These are phyloP conservation scores for Flexamia atlantica DNA, from an alignment of 2,888 invertebrate species.

Conservation along the genomic window DNA sequence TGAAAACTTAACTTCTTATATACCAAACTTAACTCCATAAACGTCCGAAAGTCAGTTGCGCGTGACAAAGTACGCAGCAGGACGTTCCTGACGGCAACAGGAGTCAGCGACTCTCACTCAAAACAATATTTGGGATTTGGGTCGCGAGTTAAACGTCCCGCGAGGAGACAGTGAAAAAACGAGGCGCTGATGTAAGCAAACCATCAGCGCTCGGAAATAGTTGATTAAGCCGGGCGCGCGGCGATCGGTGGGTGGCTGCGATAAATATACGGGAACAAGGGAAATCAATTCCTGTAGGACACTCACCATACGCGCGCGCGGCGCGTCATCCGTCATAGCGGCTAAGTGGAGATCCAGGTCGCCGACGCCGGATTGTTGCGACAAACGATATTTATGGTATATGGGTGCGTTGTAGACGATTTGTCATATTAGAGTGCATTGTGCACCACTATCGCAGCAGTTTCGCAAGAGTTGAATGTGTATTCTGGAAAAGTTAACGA, in stretches of 20 bases:
- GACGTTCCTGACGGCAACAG: not conserved
- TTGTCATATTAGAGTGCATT: slow-evolving; percentile 16
- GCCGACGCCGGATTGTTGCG: not conserved
- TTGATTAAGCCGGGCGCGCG: slow-evolving; percentile 23
- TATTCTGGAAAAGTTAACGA: no score
- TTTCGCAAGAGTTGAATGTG: no score
- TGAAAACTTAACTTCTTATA: no score
- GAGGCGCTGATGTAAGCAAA: slow-evolving; percentile 31
- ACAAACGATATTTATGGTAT: slow-evolving; percentile 6
- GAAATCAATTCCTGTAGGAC: slow-evolving; percentile 33
- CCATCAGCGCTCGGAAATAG: slow-evolving; percentile 22
- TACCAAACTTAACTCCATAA: no score
- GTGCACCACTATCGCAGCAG: not conserved
- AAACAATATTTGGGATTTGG: slow-evolving; percentile 20
- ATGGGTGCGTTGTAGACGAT: not conserved
- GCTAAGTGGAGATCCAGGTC: slow-evolving; percentile 2
- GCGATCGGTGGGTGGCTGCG: not conserved
- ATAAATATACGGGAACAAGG: slow-evolving; percentile 33
- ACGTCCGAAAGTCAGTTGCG: no score
- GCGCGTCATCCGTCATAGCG: slow-evolving; percentile 10
- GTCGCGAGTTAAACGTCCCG: slow-evolving; percentile 4
- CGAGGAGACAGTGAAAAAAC: slow-evolving; percentile 26
- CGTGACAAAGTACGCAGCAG: not conserved
- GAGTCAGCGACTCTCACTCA: slow-evolving; percentile 1
- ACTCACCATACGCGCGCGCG: not conserved